Evolutionary conservation across 2,888 invertebrate species (phyloP).

Genomic region (Leptarthrus brevirostris): DNA sequence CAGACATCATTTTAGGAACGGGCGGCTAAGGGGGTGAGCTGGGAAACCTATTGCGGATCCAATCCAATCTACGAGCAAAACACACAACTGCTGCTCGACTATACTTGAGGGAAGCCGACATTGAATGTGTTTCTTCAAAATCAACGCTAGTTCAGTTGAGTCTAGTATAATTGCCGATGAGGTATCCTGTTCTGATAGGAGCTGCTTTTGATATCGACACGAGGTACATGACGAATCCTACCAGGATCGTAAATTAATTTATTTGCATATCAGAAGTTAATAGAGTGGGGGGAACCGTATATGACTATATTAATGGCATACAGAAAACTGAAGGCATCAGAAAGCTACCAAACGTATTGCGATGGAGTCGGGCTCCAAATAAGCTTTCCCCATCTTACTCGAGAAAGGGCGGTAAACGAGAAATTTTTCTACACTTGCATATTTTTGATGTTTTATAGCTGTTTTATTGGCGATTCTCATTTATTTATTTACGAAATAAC

Average conservation of each 20-base stretch:
- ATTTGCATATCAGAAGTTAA: no score
- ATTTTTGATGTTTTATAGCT: slow-evolving; percentile 6
- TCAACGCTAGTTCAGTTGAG: slow-evolving; percentile 29
- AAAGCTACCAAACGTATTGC: no score
- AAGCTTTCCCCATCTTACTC: slow-evolving; percentile 34
- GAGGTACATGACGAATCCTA: slow-evolving; percentile 9
- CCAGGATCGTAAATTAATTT: no score
- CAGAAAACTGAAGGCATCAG: no score
- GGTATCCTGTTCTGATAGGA: slow-evolving; percentile 1
- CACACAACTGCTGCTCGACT: not conserved
- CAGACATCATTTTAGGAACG: not conserved
- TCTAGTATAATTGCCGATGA: not conserved
- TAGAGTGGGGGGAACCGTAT: no score
- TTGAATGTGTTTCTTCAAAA: not conserved
- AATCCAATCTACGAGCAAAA: not conserved
- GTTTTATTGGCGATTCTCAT: slow-evolving; percentile 15
- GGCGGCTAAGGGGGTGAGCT: not conserved
- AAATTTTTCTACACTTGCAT: not conserved
- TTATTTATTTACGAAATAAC: slow-evolving; percentile 35
- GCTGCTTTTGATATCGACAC: not conserved
- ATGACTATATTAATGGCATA: no score
- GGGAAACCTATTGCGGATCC: not conserved
- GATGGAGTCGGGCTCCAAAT: not conserved
- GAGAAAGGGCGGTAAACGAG: slow-evolving; percentile 45
- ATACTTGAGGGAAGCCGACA: not conserved